These are phyloP conservation scores for Leptoclinus maculatus DNA, from an alignment of 2,797 vertebrate species.

Conservation along the genomic window DNA sequence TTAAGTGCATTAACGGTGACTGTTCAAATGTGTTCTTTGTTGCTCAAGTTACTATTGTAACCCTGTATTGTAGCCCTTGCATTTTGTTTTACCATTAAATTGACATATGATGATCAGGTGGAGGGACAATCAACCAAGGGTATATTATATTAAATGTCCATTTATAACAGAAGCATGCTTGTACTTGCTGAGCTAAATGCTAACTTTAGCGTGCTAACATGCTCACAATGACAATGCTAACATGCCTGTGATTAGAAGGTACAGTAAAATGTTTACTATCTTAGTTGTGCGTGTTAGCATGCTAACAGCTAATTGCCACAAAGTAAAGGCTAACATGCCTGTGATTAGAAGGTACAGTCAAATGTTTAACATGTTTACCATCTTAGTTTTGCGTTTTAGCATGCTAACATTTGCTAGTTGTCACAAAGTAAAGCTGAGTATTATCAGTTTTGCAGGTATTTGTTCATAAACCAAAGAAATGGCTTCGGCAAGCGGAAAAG, in stretches of 20 bases:
- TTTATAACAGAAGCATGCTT: not conserved
- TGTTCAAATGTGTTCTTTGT: too few species aligned
- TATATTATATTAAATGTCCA: not conserved
- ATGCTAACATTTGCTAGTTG: not conserved
- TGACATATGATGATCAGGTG: conserved; percentile 63
- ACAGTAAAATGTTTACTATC: not conserved
- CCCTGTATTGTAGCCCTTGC: too few species aligned
- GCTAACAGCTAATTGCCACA: not conserved
- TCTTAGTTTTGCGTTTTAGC: not conserved
- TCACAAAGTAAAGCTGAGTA: not conserved
- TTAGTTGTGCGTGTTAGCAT: not conserved
- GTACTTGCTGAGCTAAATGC: not conserved
- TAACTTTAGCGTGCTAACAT: not conserved
- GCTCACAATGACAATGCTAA: not conserved
- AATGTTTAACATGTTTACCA: not conserved
- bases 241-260: too few species aligned
- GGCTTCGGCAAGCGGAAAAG: not conserved
- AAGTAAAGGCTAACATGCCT: not conserved
- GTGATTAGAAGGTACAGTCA: too few species aligned
- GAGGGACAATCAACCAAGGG: not conserved
- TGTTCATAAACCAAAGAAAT: not conserved
- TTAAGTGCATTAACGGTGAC: conserved; percentile 43
- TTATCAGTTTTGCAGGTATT: not conserved
- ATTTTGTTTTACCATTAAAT: conserved; percentile 62
- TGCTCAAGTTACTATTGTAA: conserved; percentile 63